phyloP scores from a whole-genome alignment of 2,113 vertebrate genomes.

The Paramisgurnus dabryanus region DNA sequence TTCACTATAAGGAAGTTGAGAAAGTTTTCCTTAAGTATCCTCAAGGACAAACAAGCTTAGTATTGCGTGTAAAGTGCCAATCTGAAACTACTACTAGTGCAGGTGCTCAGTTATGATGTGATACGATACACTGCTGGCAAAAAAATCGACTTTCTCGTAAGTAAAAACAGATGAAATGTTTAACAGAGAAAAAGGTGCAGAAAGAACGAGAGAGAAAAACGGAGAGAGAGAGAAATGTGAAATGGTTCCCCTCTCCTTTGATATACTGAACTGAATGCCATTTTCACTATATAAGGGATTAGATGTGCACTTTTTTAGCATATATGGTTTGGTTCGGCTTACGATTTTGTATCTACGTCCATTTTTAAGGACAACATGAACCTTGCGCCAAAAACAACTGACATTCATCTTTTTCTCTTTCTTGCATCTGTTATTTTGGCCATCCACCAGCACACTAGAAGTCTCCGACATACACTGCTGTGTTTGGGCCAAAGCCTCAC shows the following conservation, averaged over 20 bases:
- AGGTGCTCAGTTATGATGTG: not conserved
- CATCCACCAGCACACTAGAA: slow-evolving; percentile 52
- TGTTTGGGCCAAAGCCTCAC: slow-evolving; percentile 61
- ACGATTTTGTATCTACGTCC: slow-evolving; percentile 15
- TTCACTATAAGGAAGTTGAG: no score
- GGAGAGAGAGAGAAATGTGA: no score
- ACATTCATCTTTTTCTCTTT: slow-evolving; percentile 19
- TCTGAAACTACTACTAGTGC: not conserved
- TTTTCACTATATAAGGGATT: not conserved
- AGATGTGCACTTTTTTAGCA: not conserved
- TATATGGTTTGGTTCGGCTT: slow-evolving; percentile 6
- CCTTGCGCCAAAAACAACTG: slow-evolving; percentile 42
- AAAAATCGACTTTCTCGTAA: slow-evolving; percentile 46
- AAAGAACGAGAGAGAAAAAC: not conserved
- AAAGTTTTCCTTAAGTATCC: no score
- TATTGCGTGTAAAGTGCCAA: not conserved
- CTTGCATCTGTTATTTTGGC: slow-evolving; percentile 46
- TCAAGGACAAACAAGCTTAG: no score
- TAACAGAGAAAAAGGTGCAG: not conserved
- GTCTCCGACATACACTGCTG: slow-evolving; percentile 52
- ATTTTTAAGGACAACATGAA: slow-evolving; percentile 40
- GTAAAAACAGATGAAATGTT: slow-evolving; percentile 46
- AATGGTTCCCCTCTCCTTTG: not conserved
- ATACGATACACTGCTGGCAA: not conserved
- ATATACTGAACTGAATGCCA: not conserved